Evolutionary conservation across 2,888 invertebrate genomes (phyloP).

Genomic region (Linyphia triangularis): DNA sequence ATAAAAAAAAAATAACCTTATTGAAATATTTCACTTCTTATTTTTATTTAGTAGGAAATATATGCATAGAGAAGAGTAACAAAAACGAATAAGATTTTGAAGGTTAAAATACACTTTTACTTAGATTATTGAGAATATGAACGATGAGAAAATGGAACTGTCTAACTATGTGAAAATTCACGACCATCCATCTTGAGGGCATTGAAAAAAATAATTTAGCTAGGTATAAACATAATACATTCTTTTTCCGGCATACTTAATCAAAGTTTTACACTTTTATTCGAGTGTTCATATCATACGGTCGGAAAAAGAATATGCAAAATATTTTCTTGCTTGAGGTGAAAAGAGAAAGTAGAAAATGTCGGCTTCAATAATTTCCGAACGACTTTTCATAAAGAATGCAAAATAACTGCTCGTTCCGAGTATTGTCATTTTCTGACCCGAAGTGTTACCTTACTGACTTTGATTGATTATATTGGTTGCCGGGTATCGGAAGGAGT

Average conservation of each 20-base stretch:
- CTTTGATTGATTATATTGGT: slow-evolving; percentile 44
- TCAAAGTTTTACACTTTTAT: slow-evolving; percentile 43
- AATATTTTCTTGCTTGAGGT: slow-evolving; percentile 4
- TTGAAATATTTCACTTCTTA: too few species aligned
- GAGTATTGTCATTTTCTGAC: slow-evolving; percentile 38
- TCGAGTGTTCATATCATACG: slow-evolving; percentile 14
- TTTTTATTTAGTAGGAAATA: too few species aligned
- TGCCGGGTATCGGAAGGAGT: too few species aligned
- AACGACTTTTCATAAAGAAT: slow-evolving; percentile 2
- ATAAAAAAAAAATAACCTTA: too few species aligned
- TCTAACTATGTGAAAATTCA: neutral
- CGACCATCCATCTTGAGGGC: neutral
- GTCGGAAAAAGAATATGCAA: slow-evolving; percentile 30
- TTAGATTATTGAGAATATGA: neutral
- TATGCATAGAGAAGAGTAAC: too few species aligned
- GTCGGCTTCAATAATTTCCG: slow-evolving; percentile 29
- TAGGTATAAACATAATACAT: neutral
- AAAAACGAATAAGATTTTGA: too few species aligned
- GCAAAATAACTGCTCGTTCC: slow-evolving; percentile 13
- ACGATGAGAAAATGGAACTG: neutral
- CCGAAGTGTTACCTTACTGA: slow-evolving; percentile 12
- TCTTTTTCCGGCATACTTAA: slow-evolving; percentile 13
- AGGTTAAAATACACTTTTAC: neutral
- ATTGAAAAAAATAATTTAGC: neutral
- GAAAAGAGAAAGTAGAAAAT: slow-evolving; percentile 11